phyloP scores from a whole-genome alignment of 2,888 invertebrate species.

The Leucania comma region DNA sequence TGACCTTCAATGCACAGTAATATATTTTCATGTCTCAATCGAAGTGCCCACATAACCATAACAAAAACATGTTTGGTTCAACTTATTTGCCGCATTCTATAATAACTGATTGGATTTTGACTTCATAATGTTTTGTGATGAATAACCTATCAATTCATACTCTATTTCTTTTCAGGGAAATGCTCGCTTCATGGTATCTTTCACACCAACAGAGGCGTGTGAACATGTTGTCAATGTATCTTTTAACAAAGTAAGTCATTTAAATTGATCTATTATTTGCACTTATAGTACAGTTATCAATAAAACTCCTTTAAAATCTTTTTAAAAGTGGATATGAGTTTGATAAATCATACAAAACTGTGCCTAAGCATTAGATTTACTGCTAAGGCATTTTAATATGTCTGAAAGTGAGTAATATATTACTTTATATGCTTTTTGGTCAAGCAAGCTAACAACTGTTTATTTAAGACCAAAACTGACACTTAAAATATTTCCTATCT shows the following conservation, averaged over 20 bases:
- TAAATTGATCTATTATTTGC: not conserved
- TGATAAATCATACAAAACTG: not conserved
- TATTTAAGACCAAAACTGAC: not conserved
- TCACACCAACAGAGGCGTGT: slow-evolving; percentile 98
- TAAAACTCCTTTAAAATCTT: too few species aligned
- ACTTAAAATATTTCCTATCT: not conserved
- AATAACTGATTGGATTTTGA: too few species aligned
- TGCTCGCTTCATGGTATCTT: slow-evolving; percentile 97
- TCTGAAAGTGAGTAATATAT: not conserved
- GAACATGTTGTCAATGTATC: slow-evolving; percentile 99
- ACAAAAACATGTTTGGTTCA: too few species aligned
- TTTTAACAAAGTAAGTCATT: slow-evolving; percentile 96
- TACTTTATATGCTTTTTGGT: too few species aligned
- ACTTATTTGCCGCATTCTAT: too few species aligned
- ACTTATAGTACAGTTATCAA: not conserved
- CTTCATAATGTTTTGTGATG: not conserved
- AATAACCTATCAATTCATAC: not conserved
- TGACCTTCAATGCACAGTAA: too few species aligned
- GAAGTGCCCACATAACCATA: too few species aligned
- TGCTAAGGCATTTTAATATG: not conserved
- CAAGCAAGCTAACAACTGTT: too few species aligned
- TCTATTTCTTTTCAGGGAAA: slow-evolving; percentile 82
- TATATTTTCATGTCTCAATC: too few species aligned
- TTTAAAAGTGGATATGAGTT: not conserved
- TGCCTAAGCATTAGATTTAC: not conserved